Evolutionary conservation across 2,113 vertebrate species (phyloP), one percentile per base, ranked within the genome.

Genomic region (Pelusios castaneus): DNA sequence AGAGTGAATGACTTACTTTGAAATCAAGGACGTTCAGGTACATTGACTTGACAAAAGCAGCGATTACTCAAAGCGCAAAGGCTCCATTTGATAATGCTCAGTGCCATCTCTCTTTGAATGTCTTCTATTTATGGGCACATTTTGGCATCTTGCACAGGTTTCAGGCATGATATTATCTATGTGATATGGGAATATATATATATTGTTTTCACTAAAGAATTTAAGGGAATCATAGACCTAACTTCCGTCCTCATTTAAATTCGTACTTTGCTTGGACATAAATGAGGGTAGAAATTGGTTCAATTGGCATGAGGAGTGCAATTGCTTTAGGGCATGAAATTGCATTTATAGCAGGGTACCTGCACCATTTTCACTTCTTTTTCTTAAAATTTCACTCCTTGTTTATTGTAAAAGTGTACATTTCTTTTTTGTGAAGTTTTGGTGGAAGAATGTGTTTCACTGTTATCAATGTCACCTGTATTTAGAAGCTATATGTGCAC

Each of bases 401-500:
- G 92, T 84, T 49, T 92, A 67, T 92, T 84, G 84, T 83, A 87
- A 90, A 96, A 93, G 52, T 56, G 41, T 95, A 47, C 78, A 25
- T 86, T 96, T 94, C 91, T 82, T 43, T 92, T 52, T 67, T 88
- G 86, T 94, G 95, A 93, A 82, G 91, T 96, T 93, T 92, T 89
- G 70, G 84, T 85, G 91, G 89, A 95, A 95, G 85, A 92, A 90
- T 90, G 22, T 63, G 60, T 89, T 38, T 89, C 94, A 94, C 93
- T 94, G 43, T 87, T 96, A 75, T 43, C 82, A 34, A 84, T 90
- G 92, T 96, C 96, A 96, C 91, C 7, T 96, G 84, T 97, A 95
- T 96, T 97, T 93, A 96, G 92, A 94, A 91, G 82, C 88, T 97
- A 14, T 54, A 9, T 95, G 84, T 95, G 97, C 98, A 98, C 97